Evolutionary conservation across 1,140 invertebrate genomes (phyloP), one percentile per base, ranked within the genome.

Genomic region (Drosophila azteca): DNA sequence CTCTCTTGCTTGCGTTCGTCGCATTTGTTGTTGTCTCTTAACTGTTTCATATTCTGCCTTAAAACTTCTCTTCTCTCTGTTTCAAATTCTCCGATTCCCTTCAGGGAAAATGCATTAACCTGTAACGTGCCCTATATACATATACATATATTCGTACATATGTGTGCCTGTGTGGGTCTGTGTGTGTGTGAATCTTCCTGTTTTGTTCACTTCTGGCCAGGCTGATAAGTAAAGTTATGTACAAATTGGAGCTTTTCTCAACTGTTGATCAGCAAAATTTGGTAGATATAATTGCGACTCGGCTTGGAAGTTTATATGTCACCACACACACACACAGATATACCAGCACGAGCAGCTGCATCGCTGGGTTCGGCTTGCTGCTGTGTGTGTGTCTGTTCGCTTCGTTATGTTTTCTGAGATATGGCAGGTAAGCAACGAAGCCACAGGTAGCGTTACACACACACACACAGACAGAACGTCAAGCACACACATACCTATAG

Each of bases 301-400:
- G 62, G 74, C 51, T 72, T 79, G 52, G 54, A 76, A 82, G 79
- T 76, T 71, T 78, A 85, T 87, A 74, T 87, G 78, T 78, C 83
- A 82, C 58, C 75, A 66, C 59, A 50, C 41, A 45, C 24, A 48
- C 15, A 67, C 20, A 43, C 48, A 4, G 5, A 35, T 45, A 64
- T 43, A 65, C 41, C 63, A 39, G 60, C 60, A 69, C 39, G 52
- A 39, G 55, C 54, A 75, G 55, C 64, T 75, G 73, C 63, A 76
- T 39, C 35, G 35, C 35, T 45, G 43, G 45, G 26, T 39, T 39
- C 35, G 11, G 35, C 35, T 4, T 13, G 4, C 35, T 77, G 57
- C 53, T 66, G 61, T 65, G 44, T 66, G 22, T 41, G 31, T 41
- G 22, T 43, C 35, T 20, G 17, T 20, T 20, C 17, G 64, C 15